Base-by-base conservation (phyloP, 2,888 invertebrate genomes). In the Drosophila meridionalis region DNA sequence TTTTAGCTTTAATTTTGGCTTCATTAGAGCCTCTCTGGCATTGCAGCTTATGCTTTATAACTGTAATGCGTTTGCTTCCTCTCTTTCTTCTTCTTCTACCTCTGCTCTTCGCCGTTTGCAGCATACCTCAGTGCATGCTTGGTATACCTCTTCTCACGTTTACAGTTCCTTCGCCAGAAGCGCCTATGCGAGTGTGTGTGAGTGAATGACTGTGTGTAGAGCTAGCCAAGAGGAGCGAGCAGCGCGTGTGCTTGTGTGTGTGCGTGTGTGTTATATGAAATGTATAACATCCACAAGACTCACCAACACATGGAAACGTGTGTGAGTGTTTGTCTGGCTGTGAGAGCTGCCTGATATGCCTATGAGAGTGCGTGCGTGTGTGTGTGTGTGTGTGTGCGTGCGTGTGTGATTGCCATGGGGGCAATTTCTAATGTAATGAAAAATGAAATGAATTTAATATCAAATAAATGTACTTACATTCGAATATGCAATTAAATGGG, bases 381-480 rank as follows among this genome's bases (percentile, higher is more conserved):
- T 60, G 65, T 56, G 71, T 32, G 42, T 1, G 40, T 40, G 62
- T 40, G 58, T 58, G 50, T 61, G 40, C 11, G 30, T 61, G 45
- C 58, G 68, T 76, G 70, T 71, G 68, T 55, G 73, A 62, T 66
- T 87, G 80, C 73, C 82, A 75, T 77, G 69, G 74, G 75, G 80
- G 83, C 61, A 80, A 73, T 77, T 89, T 82, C 69, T 72, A 76
- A 71, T 84, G 69, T 73, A 76, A 87, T 78, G 69, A 82, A 83
- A 83, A 84, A 82, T 81, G 78, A 89, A 82, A 82, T 83, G 72
- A 76, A 86, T 89, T 87, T 80, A 67, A 75, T 79, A 87, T 82
- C 73, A 82, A 83, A 86, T 75, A 72, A 80, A 75, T 77, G 63
- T 72, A 76, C 69, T 73, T 70, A 70, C 66, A 84, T 65, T 55